Percentiles rank a stretch among this genome's conserved stretches.
Conservation (phyloP, 2,113 vertebrate species). For the Fukomys damarensis region DNA sequence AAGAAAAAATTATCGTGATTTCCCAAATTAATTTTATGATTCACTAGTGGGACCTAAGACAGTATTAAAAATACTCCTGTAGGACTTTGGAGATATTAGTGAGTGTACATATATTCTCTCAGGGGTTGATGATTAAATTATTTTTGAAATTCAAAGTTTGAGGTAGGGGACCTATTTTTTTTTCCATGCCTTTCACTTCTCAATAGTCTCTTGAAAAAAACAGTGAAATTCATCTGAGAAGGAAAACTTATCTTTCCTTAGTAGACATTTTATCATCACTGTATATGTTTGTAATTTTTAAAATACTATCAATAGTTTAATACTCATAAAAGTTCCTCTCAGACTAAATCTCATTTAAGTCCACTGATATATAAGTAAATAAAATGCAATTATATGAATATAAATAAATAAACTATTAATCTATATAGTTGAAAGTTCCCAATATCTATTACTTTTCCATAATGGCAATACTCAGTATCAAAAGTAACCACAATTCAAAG, state of each 20-base stretch:
- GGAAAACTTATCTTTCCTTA: background rate
- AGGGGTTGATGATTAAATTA: background rate
- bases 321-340: background rate
- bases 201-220: background rate
- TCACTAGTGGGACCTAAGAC: background rate
- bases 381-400: background rate
- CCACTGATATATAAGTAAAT: no score
- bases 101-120: background rate
- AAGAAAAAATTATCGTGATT: background rate
- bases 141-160: slow-evolving; percentile 1
- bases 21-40: background rate
- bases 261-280: background rate
- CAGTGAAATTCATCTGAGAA: background rate
- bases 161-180: background rate
- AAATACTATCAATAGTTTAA: background rate
- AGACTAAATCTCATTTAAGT: background rate
- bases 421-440: background rate
- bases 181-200: background rate
- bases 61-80: background rate
- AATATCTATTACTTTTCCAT: background rate
- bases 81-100: background rate
- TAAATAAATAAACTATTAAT: background rate
- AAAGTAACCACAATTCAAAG: background rate
- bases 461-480: background rate
- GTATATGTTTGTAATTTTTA: background rate